Base-by-base conservation (phyloP, 2,888 invertebrate genomes). In the Notodonta ziczac region DNA sequence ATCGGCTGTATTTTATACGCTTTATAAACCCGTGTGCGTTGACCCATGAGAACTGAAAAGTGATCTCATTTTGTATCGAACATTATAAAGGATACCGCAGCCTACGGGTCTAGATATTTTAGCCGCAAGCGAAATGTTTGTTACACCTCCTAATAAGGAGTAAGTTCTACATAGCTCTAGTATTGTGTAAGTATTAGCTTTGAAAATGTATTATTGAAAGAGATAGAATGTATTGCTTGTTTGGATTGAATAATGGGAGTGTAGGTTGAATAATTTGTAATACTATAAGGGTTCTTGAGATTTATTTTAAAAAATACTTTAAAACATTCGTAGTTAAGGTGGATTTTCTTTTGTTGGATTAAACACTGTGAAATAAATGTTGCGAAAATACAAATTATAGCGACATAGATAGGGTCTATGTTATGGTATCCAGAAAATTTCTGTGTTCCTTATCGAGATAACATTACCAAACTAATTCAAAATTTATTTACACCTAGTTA, bases 1-100 rank as follows among this genome's bases (percentile, higher is more conserved):
- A 89, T 89, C 87, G 85, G 79, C 78, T 80, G 78, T 87, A 88
- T 86, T 87, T 84, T 87, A 89, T 88, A 81, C 83, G 65, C 74
- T 73, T 74, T 63, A 59, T 67, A 16, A n/a, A 74, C 87, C 83
- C 84, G 46, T 65, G 32, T 76, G 67, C 58, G 16, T 54, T 70
- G 77, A 73, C 57, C 79, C 70, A 53, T 74, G 62, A 63, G 64
- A 75, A 69, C 62, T 66, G 39, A 56, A 58, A 67, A 44, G 60
- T 59, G 71, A 73, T 68, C 57, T 59, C 57, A 63, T 7, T 66
- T 65, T 59, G 46, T 51, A 65, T 64, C 59, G 62, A 60, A 55
- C 52, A 14, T 24, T 58, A 56, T 61, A 67, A 63, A 55, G 58
- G 62, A 62, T 59, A 58, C 54, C 56, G 58, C 61, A 61, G 59